These are phyloP conservation scores for Seriola aureovittata DNA, from an alignment of 2,113 vertebrate species.

Conservation along the genomic window DNA sequence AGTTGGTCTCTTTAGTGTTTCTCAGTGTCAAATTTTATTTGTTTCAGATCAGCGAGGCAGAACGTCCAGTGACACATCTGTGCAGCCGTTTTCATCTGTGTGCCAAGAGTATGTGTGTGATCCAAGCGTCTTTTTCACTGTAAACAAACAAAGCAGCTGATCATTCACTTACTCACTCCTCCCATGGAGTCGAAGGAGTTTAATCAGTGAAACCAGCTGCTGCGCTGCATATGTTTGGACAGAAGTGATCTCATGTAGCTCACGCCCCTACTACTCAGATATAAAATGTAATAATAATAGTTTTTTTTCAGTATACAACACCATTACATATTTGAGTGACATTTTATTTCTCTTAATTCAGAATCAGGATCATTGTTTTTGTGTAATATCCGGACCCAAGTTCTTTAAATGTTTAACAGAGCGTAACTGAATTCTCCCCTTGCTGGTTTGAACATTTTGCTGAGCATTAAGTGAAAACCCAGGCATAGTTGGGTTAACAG, in stretches of 20 bases:
- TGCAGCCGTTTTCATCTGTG: slow-evolving; percentile 10
- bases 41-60: slow-evolving; percentile 18
- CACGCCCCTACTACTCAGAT: not conserved
- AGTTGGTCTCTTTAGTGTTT: slow-evolving; percentile 4
- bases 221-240: not conserved
- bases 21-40: slow-evolving; percentile 16
- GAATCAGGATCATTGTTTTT: slow-evolving; percentile 38
- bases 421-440: slow-evolving; percentile 33
- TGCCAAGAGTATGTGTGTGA: slow-evolving; percentile 6
- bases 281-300: not conserved
- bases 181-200: not conserved
- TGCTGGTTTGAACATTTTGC: slow-evolving; percentile 42
- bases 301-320: not conserved
- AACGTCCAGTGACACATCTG: slow-evolving; percentile 8
- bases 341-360: slow-evolving; percentile 45
- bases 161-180: slow-evolving; percentile 12
- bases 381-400: slow-evolving; percentile 9
- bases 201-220: slow-evolving; percentile 1
- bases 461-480: slow-evolving; percentile 76
- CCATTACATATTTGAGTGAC: not conserved
- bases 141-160: slow-evolving; percentile 37
- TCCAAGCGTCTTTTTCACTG: slow-evolving; percentile 13
- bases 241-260: not conserved
- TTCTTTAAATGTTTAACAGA: slow-evolving; percentile 29
- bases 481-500: slow-evolving; percentile 68